phyloP scores from a whole-genome alignment of 2,888 invertebrate genomes.

The Electrophaes corylata region DNA sequence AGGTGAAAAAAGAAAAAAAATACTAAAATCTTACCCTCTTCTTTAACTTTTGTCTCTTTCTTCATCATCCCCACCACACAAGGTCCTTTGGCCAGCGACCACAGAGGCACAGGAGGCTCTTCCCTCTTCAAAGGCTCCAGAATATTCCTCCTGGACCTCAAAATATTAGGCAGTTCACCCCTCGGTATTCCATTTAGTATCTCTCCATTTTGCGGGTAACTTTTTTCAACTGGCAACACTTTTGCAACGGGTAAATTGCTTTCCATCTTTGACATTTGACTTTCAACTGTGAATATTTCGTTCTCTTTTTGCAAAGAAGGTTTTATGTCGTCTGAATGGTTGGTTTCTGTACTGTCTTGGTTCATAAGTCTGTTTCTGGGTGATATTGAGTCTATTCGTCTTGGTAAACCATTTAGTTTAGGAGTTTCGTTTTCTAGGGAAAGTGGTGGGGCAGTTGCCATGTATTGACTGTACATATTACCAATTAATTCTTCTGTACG shows the following conservation, averaged over 20 bases:
- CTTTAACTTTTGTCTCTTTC: slow-evolving; percentile 52
- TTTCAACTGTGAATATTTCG: slow-evolving; percentile 70
- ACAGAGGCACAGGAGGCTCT: slow-evolving; percentile 61
- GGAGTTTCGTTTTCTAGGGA: slow-evolving; percentile 63
- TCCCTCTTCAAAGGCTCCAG: slow-evolving; percentile 74
- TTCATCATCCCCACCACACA: slow-evolving; percentile 69
- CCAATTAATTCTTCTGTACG: slow-evolving; percentile 86
- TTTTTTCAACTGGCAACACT: slow-evolving; percentile 50
- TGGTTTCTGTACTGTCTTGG: slow-evolving; percentile 75
- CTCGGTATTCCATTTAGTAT: slow-evolving; percentile 37
- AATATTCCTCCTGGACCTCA: slow-evolving; percentile 69
- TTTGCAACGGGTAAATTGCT: slow-evolving; percentile 15
- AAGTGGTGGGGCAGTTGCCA: slow-evolving; percentile 74
- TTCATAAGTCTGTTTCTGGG: slow-evolving; percentile 50
- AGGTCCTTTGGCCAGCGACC: slow-evolving; percentile 78
- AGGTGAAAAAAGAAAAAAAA: too few relatives aligned
- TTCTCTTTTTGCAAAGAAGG: slow-evolving; percentile 58
- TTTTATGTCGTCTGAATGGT: slow-evolving; percentile 71
- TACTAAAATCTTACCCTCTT: slow-evolving; percentile 40
- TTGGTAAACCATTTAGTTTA: slow-evolving; percentile 59
- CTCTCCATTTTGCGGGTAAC: slow-evolving; percentile 30
- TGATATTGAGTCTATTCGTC: slow-evolving; percentile 56
- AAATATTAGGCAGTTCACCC: slow-evolving; percentile 62
- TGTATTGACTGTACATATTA: slow-evolving; percentile 80
- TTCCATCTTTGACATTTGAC: slow-evolving; percentile 67